These are phyloP conservation scores for Cynodonichthys magdalenae DNA, from an alignment of 2,797 vertebrate species.

Conservation along the genomic window DNA sequence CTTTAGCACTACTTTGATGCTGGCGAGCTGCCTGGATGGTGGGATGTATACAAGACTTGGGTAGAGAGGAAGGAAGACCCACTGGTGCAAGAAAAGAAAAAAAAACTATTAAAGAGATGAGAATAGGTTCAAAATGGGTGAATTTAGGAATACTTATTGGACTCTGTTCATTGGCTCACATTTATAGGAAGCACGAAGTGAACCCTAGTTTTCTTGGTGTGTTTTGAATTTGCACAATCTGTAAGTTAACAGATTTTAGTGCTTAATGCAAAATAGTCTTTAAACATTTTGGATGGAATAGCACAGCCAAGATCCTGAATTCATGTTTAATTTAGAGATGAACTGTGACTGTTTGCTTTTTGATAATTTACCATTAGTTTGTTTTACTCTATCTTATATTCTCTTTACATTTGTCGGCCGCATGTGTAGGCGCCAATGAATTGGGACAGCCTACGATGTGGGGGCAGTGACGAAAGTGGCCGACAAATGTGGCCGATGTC, in stretches of 20 bases:
- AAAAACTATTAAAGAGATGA: neutral
- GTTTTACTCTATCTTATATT: neutral
- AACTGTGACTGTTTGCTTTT: slow-evolving; percentile 2
- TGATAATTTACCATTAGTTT: neutral
- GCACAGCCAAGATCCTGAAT: slow-evolving; percentile 4
- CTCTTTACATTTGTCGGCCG: neutral
- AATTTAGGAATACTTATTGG: neutral
- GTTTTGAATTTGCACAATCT: neutral
- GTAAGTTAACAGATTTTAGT: neutral
- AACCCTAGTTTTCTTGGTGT: neutral
- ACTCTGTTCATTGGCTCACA: neutral
- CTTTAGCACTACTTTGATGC: slow-evolving; percentile 49
- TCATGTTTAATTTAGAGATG: neutral
- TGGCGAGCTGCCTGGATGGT: slow-evolving; percentile 49
- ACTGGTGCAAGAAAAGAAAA: slow-evolving; percentile 2
- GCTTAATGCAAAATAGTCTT: neutral
- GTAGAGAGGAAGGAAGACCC: neutral
- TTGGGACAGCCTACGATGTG: too few species aligned
- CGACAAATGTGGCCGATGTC: too few species aligned
- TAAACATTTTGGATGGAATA: neutral
- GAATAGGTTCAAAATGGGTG: neutral
- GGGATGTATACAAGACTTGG: slow-evolving; percentile 23
- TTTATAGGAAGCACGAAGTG: neutral
- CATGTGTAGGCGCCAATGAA: too few species aligned
- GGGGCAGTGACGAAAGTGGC: too few species aligned